Conservation (phyloP, 2,888 invertebrate genomes). For the Protodeltote pygarga region DNA sequence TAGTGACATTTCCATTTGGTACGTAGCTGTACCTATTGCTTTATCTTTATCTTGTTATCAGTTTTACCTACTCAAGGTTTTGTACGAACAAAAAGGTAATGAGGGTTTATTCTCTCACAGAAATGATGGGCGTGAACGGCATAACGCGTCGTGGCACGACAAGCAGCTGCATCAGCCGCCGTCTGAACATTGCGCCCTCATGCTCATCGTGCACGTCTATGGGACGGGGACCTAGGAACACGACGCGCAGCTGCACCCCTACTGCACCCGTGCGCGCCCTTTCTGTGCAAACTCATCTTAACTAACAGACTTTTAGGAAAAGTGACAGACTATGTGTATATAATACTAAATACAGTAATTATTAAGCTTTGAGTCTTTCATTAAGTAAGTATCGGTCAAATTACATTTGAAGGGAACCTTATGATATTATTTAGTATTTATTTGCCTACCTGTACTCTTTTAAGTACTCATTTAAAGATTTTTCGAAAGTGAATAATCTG, state of each 20-base stretch:
- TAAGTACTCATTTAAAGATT: no score
- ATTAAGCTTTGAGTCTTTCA: no score
- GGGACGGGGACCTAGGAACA: constrained; percentile 49
- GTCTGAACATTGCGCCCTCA: constrained; percentile 67
- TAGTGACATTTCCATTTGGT: no score
- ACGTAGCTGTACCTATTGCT: no score
- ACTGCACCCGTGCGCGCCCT: constrained; percentile 63
- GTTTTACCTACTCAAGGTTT: background rate
- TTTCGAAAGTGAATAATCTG: no score
- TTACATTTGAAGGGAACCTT: no score
- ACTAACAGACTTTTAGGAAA: constrained; percentile 38
- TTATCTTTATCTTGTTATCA: background rate
- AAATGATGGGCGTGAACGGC: constrained; percentile 72
- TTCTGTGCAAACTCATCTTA: constrained; percentile 69
- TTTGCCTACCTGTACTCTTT: no score
- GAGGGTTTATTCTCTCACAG: constrained; percentile 48
- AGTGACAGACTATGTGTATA: constrained; percentile 8
- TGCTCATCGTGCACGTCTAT: constrained; percentile 68
- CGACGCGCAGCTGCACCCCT: constrained; percentile 27
- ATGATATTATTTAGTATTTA: no score
- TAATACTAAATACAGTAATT: constrained; percentile 24
- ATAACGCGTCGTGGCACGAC: constrained; percentile 69
- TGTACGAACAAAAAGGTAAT: background rate
- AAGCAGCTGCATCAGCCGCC: constrained; percentile 68
- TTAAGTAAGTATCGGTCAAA: no score